phyloP scores from a whole-genome alignment of 2,888 invertebrate species.

The Spodoptera exigua region DNA sequence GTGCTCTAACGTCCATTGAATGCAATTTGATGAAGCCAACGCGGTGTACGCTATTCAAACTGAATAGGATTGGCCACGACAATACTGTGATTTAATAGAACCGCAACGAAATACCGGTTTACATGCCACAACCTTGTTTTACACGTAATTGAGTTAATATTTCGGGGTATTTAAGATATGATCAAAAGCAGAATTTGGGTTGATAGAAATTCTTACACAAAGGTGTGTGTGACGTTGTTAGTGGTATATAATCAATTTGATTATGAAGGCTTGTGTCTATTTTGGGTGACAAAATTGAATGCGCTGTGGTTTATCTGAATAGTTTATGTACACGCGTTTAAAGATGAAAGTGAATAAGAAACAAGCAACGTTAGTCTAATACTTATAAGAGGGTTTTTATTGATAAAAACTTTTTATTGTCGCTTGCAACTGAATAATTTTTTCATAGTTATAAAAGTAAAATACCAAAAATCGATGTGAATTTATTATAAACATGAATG shows the following conservation, averaged over 20 bases:
- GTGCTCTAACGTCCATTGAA: constrained; percentile 85
- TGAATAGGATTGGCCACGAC: constrained; percentile 83
- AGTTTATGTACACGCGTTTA: constrained; percentile 14
- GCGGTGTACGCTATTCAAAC: constrained; percentile 79
- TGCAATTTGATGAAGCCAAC: constrained; percentile 87
- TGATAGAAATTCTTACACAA: constrained; percentile 46
- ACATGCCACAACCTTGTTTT: constrained; percentile 51
- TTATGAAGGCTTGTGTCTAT: constrained; percentile 13
- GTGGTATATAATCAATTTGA: constrained; percentile 38
- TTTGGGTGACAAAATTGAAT: constrained; percentile 14
- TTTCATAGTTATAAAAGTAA: too few relatives aligned
- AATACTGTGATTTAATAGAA: constrained; percentile 84
- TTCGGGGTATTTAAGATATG: constrained; percentile 50
- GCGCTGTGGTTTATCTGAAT: constrained; percentile 3
- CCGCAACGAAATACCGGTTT: constrained; percentile 73
- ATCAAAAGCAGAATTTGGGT: constrained; percentile 50
- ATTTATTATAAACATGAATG: too few relatives aligned
- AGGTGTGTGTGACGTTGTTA: constrained; percentile 40
- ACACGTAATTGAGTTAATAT: constrained; percentile 56
- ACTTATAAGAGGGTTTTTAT: constrained; percentile 18
- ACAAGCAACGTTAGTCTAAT: neutral
- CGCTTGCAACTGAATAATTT: neutral
- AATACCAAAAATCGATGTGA: too few relatives aligned
- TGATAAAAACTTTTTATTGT: constrained; percentile 25
- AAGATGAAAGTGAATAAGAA: constrained; percentile 1